These are phyloP conservation scores for Pyrrhia umbra DNA, from an alignment of 2,888 invertebrate genomes.

Conservation along the genomic window DNA sequence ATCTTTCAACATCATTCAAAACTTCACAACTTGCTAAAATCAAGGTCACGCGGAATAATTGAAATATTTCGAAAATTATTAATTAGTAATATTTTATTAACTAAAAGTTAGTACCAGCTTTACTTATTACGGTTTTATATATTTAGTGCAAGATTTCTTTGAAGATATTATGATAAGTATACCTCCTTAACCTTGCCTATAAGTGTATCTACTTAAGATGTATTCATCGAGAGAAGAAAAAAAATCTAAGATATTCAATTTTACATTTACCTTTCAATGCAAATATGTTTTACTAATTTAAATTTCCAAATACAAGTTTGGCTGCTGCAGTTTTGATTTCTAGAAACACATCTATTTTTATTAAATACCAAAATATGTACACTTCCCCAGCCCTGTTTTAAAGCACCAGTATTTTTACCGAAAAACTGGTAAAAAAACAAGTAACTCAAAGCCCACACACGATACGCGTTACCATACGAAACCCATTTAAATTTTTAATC, in stretches of 20 bases:
- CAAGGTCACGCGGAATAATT: background rate
- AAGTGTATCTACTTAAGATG: too few relatives aligned
- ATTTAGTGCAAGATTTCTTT: too few relatives aligned
- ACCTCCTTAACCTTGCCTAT: too few relatives aligned
- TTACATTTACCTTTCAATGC: too few relatives aligned
- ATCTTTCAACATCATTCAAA: background rate
- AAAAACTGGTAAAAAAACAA: conserved; percentile 19
- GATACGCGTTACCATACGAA: conserved; percentile 36
- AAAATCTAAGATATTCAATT: too few relatives aligned
- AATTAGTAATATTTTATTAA: background rate
- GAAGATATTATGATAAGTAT: too few relatives aligned
- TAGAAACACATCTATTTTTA: background rate
- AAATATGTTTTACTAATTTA: too few relatives aligned
- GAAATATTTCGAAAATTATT: background rate
- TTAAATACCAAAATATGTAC: background rate
- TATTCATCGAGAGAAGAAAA: too few relatives aligned
- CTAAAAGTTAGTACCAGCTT: too few relatives aligned
- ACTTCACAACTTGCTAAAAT: background rate
- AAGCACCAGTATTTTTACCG: conserved; percentile 1
- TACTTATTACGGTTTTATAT: too few relatives aligned
- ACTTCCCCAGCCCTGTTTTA: too few relatives aligned
- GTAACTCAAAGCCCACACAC: conserved; percentile 20
- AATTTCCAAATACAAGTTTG: too few relatives aligned
- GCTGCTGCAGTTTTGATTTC: background rate
- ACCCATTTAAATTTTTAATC: conserved; percentile 59